These are phyloP conservation scores for Tanaodytes sp. DNA, from an alignment of 2,888 invertebrate species.

Conservation along the genomic window DNA sequence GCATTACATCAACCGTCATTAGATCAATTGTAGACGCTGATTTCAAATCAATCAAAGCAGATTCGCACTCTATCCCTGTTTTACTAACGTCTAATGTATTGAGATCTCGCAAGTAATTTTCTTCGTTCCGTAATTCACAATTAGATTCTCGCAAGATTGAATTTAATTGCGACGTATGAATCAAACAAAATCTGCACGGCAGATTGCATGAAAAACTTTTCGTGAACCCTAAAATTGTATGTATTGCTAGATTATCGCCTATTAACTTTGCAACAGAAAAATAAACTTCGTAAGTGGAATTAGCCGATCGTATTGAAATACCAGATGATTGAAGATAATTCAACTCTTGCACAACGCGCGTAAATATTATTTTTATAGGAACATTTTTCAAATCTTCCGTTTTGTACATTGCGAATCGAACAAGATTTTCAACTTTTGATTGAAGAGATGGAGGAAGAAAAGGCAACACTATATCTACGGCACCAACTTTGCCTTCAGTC, in stretches of 20 bases:
- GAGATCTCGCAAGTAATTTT: slow-evolving; percentile 19
- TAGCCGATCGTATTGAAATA: neutral
- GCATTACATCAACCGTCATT: slow-evolving; percentile 10
- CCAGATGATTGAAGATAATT: neutral
- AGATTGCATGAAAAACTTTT: neutral
- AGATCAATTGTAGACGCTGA: slow-evolving; percentile 14
- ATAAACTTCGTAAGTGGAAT: neutral
- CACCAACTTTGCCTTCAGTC: no score
- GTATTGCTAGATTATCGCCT: neutral
- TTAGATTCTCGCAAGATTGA: slow-evolving; percentile 8
- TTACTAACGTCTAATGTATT: neutral
- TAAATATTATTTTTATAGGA: neutral
- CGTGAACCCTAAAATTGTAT: neutral
- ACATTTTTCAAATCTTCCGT: neutral
- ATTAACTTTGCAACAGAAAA: neutral
- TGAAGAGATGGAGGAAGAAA: no score
- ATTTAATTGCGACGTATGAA: slow-evolving; percentile 9
- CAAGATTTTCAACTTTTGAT: neutral
- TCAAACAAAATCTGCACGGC: slow-evolving; percentile 15
- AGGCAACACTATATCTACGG: no score
- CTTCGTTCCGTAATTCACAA: slow-evolving; percentile 19
- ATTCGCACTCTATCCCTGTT: slow-evolving; percentile 24
- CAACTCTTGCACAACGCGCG: neutral
- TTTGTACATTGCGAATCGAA: neutral
- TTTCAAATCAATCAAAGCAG: slow-evolving; percentile 10